Evolutionary conservation across 2,113 vertebrate genomes (phyloP), one percentile per base, ranked within the genome.

Genomic region (Lontra canadensis): DNA sequence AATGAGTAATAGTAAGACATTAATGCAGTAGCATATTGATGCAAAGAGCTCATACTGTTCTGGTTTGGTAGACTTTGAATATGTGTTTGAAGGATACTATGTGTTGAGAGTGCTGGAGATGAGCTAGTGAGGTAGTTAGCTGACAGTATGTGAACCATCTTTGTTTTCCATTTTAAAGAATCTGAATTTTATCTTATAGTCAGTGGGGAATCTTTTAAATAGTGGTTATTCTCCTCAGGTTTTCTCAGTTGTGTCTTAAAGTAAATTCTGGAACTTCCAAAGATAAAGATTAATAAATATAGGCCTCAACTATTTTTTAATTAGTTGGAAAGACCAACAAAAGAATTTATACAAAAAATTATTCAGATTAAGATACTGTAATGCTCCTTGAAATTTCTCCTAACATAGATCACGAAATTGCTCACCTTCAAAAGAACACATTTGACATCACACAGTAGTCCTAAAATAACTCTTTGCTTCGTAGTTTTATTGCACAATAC

Each of bases 391-490:
- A 97, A 97, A 98, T 92, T 97, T 98, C 94, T 94, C 97, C 97
- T 98, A 98, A 98, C 84, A 96, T 88, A 96, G 94, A 98, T 94
- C 73, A 97, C 55, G 74, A 94, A 98, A 87, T 73, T 98, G 49
- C 55, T 98, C 96, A 98, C 98, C 98, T 99, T 99, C 98, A 97
- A 98, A 98, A 98, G 96, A 98, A 97, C 94, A 97, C 57, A 97
- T 96, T 65, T 99, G 97, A 98, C 1, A 10, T 98, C 98, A 98
- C 52, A 25, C 34, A 42, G 79, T 94, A 96, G 80, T 97, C 11
- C 88, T 94, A 91, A 97, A 98, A 98, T 93, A 93, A 94, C 89
- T 98, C 76, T 34, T 73, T 94, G 84, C 89, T 98, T 96, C 76
- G 69, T 97, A 97, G 49, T n/a, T 89, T 98, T 63, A n/a, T 88